Conservation (phyloP, 1,140 invertebrate species). For the Chironomus tepperi region DNA sequence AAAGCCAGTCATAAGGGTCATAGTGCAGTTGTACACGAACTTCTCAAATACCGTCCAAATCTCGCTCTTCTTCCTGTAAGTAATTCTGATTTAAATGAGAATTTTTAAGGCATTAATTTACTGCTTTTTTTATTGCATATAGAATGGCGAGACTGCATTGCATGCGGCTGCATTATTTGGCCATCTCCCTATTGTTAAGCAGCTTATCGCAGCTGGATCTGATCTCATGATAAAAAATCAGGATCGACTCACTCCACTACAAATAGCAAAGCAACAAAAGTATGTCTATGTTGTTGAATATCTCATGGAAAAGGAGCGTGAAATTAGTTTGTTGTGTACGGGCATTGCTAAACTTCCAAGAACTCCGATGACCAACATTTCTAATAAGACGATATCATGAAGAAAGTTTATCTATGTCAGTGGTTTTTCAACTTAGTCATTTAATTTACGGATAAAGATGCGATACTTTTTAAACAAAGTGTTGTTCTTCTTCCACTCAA, state of each 20-base stretch:
- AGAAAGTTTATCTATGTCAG: background rate
- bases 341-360: background rate
- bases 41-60: conserved; percentile 73
- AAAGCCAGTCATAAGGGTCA: conserved; percentile 92
- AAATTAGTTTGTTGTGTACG: conserved; percentile 11
- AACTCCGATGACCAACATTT: background rate
- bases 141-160: conserved; percentile 85
- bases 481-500: no score
- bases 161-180: conserved; percentile 85
- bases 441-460: no score
- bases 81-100: conserved; percentile 26
- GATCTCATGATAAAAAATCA: conserved; percentile 58
- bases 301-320: conserved; percentile 27
- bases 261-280: conserved; percentile 47
- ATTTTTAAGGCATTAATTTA: background rate
- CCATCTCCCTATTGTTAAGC: conserved; percentile 67
- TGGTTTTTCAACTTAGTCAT: no score
- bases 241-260: conserved; percentile 56
- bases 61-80: conserved; percentile 71
- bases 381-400: background rate
- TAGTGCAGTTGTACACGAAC: conserved; percentile 69
- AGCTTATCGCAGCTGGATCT: conserved; percentile 63
- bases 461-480: no score
- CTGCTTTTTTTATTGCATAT: conserved; percentile 31
- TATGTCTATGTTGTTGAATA: conserved; percentile 38